Evolutionary conservation across 2,888 invertebrate genomes (phyloP), one percentile per base, ranked within the genome.

Genomic region (Melieria picta): DNA sequence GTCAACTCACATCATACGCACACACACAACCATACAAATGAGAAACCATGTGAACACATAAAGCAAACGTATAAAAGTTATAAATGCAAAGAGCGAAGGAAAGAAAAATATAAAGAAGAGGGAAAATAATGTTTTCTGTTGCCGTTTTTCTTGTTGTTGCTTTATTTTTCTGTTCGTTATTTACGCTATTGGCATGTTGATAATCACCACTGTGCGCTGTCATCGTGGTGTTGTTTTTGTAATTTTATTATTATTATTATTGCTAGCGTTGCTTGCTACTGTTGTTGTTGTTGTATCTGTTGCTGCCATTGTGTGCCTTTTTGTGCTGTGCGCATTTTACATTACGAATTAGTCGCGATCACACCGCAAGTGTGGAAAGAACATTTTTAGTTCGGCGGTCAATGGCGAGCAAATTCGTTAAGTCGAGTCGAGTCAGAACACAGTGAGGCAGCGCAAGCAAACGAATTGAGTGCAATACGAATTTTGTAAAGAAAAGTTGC

Each of bases 301-400:
- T 78, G 80, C 74, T 77, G 73, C 73, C 30, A 30, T 30, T 30
- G 30, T 30, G 3, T 70, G 64, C 69, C 67, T 72, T 73, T 66
- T 64, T 56, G 57, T 60, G 75, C 76, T 76, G 72, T 72, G 76
- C 69, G 63, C 58, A 52, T 64, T 69, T 67, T 52, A 13, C 45
- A 56, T 58, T 72, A 75, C 74, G 77, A 79, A 78, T 84, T 80
- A 84, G 82, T 84, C 79, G 81, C 76, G 84, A 84, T 84, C 84
- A 81, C 80, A 80, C 69, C 77, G 79, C 79, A 79, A 80, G 76
- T 78, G 79, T 79, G 81, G 78, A 69, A 79, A 80, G 81, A 81
- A 78, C 77, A 69, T 57, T 57, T 71, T 66, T 67, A 60, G 11
- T n/a, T 58, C 50, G 58, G 45, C 61, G 43, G 46, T 42, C 10